Base-by-base conservation (phyloP, 2,797 vertebrate genomes). In the Tamandua tetradactyla region DNA sequence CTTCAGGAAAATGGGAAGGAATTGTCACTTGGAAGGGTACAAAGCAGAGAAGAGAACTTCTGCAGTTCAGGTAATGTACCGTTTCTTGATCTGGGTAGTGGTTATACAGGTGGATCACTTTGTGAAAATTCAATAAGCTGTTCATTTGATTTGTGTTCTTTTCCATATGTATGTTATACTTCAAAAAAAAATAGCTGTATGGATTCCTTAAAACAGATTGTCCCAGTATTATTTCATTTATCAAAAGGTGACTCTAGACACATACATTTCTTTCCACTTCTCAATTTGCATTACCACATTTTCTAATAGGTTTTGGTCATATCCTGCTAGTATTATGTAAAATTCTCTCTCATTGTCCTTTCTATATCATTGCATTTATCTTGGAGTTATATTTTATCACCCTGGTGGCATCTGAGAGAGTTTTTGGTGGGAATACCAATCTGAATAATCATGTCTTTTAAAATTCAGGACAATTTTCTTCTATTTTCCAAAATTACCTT, bases 351-450 rank as follows among this genome's bases (percentile, higher is more conserved):
- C 61, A 57, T 72, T 47, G 4, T 74, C 37, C 32, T 66, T 83
- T 57, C 40, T 55, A 17, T 68, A 78, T 61, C n/a, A 68, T 7
- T 74, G n/a, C 37, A 69, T 79, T 84, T 93, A 27, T 78, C 9
- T 66, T 94, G 37, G 59, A 52, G 76, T 78, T 55, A 18, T 1
- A 76, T n/a, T 52, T 32, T 59, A 57, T 66, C 47, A 94, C 12
- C 30, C 12, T 59, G 44, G 86, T 5, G n/a, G 40, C 52, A 93
- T 49, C 32, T 27, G 76, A 59, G 22, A 79, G 7, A 59, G 12
- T 86, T 94, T 72, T 68, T 42, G 22, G 10, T 78, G 69, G n/a
- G 35, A 57, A 18, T 42, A 93, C 88, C 80, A 93, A 83, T 87
- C 37, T 62, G 71, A 93, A 87, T 59, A 87, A 76, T 76, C 23